Conservation (phyloP, 2,888 invertebrate species). For the Brenthis ino region DNA sequence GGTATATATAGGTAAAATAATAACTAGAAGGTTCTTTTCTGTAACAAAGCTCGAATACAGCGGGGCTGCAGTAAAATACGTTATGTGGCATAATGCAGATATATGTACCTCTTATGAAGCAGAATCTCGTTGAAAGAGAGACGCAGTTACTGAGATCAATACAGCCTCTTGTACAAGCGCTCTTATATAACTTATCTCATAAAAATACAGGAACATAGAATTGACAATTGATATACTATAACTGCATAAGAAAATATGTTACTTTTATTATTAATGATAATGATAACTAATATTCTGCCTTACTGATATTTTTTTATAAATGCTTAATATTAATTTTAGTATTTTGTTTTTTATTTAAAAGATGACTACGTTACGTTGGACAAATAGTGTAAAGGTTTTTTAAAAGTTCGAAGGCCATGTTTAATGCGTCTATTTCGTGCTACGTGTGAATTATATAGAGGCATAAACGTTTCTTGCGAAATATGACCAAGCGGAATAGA, state of each 20-base stretch:
- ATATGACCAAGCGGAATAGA: constrained; percentile 7
- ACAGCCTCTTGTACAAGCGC: constrained; percentile 3
- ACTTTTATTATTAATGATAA: too few species aligned
- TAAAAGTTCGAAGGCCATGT: constrained; percentile 25
- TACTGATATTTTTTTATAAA: too few species aligned
- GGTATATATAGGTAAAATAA: too few species aligned
- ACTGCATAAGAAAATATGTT: too few species aligned
- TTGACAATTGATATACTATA: not conserved
- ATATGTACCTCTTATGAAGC: not conserved
- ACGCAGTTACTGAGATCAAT: constrained; percentile 17
- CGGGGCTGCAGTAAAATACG: too few species aligned
- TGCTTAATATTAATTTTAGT: too few species aligned
- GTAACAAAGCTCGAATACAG: too few species aligned
- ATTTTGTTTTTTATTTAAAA: too few species aligned
- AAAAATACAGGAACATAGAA: not conserved
- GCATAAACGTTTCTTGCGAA: constrained; percentile 14
- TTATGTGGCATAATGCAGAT: too few species aligned
- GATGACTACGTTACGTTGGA: not conserved
- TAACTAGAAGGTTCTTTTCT: too few species aligned
- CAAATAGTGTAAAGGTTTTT: constrained; percentile 4
- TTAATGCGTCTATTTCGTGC: constrained; percentile 34
- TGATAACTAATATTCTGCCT: too few species aligned
- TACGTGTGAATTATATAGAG: constrained; percentile 19
- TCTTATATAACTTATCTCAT: constrained; percentile 8
- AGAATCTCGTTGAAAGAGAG: not conserved